Evolutionary conservation across 2,113 vertebrate species (phyloP).

Genomic region (Ptilorrhoa leucosticta): DNA sequence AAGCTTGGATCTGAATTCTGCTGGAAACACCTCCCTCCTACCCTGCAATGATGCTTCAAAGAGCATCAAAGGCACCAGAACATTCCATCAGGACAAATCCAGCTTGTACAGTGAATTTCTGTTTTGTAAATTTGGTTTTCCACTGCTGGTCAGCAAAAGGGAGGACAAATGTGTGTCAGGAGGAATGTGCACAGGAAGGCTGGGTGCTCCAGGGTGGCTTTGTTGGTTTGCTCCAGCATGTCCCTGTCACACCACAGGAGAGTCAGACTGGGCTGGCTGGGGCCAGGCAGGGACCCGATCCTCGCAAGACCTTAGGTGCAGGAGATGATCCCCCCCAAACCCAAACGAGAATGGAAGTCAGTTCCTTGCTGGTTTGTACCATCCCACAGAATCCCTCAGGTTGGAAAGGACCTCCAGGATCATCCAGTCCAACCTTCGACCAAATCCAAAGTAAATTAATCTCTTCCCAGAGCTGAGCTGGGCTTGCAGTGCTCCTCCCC

Average conservation of each 20-base stretch:
- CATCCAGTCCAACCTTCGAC: background rate
- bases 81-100: background rate
- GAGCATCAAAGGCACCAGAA: background rate
- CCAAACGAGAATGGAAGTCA: background rate
- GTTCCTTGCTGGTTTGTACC: background rate
- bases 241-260: background rate
- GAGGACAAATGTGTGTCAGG: background rate
- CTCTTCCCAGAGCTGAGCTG: background rate
- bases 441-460: accelerated
- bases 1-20: background rate
- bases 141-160: background rate
- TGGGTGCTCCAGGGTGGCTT: background rate
- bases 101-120: background rate
- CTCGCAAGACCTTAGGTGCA: background rate
- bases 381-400: background rate
- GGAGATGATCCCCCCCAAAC: background rate
- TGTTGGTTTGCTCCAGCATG: background rate
- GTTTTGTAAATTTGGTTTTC: background rate
- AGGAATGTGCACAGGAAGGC: accelerated
- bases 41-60: background rate
- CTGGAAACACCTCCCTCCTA: background rate
- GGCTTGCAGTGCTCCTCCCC: background rate
- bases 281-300: background rate
- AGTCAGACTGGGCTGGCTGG: background rate
- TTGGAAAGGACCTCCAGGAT: background rate